Base-by-base conservation (phyloP, 2,888 invertebrate species). In the Camptogramma bilineatum region DNA sequence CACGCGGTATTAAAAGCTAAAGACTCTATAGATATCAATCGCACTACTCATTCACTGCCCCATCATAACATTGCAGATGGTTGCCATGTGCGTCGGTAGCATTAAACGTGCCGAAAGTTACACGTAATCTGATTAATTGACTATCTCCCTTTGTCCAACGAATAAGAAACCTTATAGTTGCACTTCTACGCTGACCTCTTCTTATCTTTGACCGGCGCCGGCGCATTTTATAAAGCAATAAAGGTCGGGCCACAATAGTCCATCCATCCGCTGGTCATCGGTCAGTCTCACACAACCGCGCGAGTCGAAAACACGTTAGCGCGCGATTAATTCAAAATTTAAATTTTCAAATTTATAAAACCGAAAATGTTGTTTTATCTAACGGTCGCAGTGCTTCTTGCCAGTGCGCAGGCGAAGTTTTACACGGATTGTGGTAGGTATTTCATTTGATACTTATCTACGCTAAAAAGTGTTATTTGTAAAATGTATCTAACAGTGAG, bases 341-440 rank as follows among this genome's bases (percentile, higher is more conserved):
- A 62, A 55, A 61, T 48, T 59, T 61, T 62, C 53, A 65, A 67
- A 65, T 58, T 68, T 51, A n/a, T 44, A 64, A 55, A 56, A 52
- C 72, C 8, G 13, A 85, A 80, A 77, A 91, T 91, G 91, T 87
- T 90, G 80, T 84, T 85, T 71, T 78, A 78, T 70, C 62, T 88
- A 68, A 75, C 81, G 51, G 69, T 86, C 58, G 75, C 81, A 52
- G 81, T 90, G 72, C 74, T 90, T 4, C 75, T 90, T 69, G 86
- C 85, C 71, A 83, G 87, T 84, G 85, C 82, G 8, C 83, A 92
- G 64, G 92, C 89, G 2, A 91, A 91, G 65, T 91, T 90, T 79
- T 91, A 88, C 80, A 83, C 80, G 65, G 92, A 93, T 75, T 93
- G 92, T 66, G 92, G 92, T 93, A 85, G 79, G 70, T 82, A 72